Base-by-base conservation (phyloP, 1,140 invertebrate genomes). In the Dolichoris vasculosae region DNA sequence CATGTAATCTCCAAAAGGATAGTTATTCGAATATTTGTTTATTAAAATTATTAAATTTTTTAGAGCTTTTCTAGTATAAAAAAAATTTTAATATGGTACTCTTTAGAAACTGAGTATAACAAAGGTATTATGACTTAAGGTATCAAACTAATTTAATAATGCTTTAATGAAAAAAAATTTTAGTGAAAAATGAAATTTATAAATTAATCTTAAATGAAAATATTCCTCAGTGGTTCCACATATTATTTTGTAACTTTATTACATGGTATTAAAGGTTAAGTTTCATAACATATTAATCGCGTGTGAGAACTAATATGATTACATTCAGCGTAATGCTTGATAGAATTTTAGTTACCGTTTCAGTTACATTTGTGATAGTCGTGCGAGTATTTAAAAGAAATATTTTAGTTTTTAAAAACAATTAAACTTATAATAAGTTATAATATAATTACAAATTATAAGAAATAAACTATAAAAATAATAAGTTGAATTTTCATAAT, bases 321-420 rank as follows among this genome's bases (percentile, higher is more conserved):
- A 55, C 64, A n/a, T 0, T 11, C 15, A 83, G 76, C 40, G 80
- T 79, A 32, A 59, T 35, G n/a, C 15, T 2, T 48, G 79, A 73
- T 82, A 55, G n/a, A 46, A 77, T 67, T 77, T 67, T 55, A 78
- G 48, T 38, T 73, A 17, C 11, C 63, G 80, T 48, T 83, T 64
- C 85, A 30, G 83, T 83, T 86, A 83, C 81, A 79, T 2, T n/a
- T 30, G 17, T 26, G 69, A 85, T 85, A 85, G 46, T 85, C 83
- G 76, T 85, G 83, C 9, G 83, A 85, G 20, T n/a, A n/a, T n/a
- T n/a, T n/a, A n/a, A n/a, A n/a, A n/a, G n/a, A n/a, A n/a, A n/a
- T n/a, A n/a, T n/a, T n/a, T n/a, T n/a, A n/a, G n/a, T n/a, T n/a
- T n/a, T n/a, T n/a, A n/a, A n/a, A n/a, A n/a, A n/a, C n/a, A n/a